Evolutionary conservation across 2,888 invertebrate genomes (phyloP).

Genomic region (Tachina fera): DNA sequence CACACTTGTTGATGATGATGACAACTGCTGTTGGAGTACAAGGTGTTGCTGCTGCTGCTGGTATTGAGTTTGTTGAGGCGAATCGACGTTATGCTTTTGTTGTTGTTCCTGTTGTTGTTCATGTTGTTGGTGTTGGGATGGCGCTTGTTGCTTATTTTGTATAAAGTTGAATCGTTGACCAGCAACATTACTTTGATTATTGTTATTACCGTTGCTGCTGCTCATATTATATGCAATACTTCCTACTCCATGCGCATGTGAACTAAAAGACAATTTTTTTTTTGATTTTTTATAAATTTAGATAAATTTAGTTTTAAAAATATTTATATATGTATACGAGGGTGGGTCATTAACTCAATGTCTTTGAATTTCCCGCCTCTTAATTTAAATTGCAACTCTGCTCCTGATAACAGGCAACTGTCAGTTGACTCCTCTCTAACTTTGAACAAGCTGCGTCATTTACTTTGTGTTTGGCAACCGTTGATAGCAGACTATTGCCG

Average conservation of each 20-base stretch:
- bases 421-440: too few species aligned
- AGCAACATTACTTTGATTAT: conserved; percentile 75
- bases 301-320: neutral
- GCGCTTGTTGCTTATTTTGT: conserved; percentile 72
- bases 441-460: too few species aligned
- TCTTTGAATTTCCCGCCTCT: too few species aligned
- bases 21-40: conserved; percentile 72
- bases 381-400: too few species aligned
- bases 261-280: conserved; percentile 36
- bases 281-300: neutral
- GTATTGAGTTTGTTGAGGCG: conserved; percentile 74
- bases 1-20: conserved; percentile 82
- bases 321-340: too few species aligned
- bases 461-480: too few species aligned
- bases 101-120: conserved; percentile 71
- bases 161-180: conserved; percentile 78
- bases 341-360: too few species aligned
- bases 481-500: too few species aligned
- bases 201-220: conserved; percentile 72
- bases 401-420: too few species aligned
- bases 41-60: conserved; percentile 72
- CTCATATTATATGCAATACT: conserved; percentile 44
- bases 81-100: conserved; percentile 68
- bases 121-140: conserved; percentile 68
- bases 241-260: conserved; percentile 43